phyloP scores from a whole-genome alignment of 2,113 vertebrate genomes.

The Trematomus loennbergii region DNA sequence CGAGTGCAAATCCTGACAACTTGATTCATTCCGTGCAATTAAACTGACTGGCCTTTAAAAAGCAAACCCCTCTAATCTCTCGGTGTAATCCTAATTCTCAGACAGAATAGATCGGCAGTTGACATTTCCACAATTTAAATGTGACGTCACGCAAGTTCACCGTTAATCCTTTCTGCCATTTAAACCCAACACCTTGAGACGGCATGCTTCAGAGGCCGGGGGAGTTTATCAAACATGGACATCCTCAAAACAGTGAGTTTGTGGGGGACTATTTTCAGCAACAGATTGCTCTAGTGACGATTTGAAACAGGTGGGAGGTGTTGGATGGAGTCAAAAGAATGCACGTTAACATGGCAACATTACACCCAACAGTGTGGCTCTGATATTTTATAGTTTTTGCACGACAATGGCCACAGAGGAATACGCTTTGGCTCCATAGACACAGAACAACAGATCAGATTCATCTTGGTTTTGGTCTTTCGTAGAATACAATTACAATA shows the following conservation, averaged over 20 bases:
- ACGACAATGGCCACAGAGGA: background rate
- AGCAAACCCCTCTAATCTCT: constrained; percentile 59
- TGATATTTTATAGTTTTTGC: constrained; percentile 18
- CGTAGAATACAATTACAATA: background rate
- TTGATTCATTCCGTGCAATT: constrained; percentile 73
- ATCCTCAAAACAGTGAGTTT: constrained; percentile 12
- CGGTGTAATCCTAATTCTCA: constrained; percentile 72
- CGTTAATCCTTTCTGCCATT: constrained; percentile 78
- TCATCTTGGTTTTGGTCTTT: background rate
- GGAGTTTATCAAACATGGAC: constrained; percentile 54
- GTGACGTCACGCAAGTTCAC: constrained; percentile 64
- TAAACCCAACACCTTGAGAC: constrained; percentile 75
- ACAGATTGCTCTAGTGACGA: background rate
- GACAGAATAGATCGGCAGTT: constrained; percentile 54
- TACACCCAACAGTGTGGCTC: background rate
- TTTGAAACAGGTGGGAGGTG: background rate
- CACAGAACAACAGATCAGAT: background rate
- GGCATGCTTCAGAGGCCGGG: constrained; percentile 41
- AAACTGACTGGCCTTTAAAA: constrained; percentile 75
- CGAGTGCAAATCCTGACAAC: constrained; percentile 62
- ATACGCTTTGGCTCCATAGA: constrained; percentile 1
- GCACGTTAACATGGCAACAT: background rate
- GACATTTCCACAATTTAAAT: constrained; percentile 78
- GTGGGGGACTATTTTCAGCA: background rate
- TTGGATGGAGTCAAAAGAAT: background rate